Evolutionary conservation across 1,140 invertebrate genomes (phyloP), one percentile per base, ranked within the genome.

Genomic region (Callitettix versicolor): DNA sequence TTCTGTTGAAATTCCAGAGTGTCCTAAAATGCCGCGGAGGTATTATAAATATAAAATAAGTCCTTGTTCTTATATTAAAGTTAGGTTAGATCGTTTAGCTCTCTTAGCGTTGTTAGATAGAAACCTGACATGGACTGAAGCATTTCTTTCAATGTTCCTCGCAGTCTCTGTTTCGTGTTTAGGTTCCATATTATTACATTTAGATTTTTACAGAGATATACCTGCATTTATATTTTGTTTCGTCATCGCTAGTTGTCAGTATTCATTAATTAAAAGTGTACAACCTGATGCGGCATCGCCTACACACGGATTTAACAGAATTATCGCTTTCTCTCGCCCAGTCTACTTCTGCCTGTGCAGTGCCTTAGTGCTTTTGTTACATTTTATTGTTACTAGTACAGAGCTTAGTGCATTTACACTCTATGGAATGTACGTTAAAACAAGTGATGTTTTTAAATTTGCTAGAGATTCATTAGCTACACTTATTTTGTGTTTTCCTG

Each of bases 271-370:
- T 14, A 99, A 99, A 73, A 97, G 93, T 70, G 96, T 99, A 3
- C 96, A 99, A 67, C 96, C 96, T 1, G 96, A 99, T 73, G 93
- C 95, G 0, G 88, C 95, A 0, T 98, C 95, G 3, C 95, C 96
- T 0, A 95, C 95, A 14, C 95, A 98, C 71, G 95, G 96, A 1
- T 98, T 95, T 67, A 99, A 99, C 71, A 84, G 91, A 62, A 84
- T 98, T 53, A 91, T 98, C 20, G 86, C 92, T 22, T 97, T 95
- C 64, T 88, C 85, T 0, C 79, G 95, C 55, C 91, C 96, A 12
- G 85, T 98, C 17, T 99, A 99, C 68, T 99, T 97, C 68, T 92
- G 90, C 64, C 58, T 98, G 15, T 90, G 87, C 66, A 83, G 85
- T 33, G 77, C 79, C 14, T 68, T 91, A 55, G 75, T 94, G 52